Conservation (phyloP, 2,113 vertebrate species). For the Spizaetus ornatus region DNA sequence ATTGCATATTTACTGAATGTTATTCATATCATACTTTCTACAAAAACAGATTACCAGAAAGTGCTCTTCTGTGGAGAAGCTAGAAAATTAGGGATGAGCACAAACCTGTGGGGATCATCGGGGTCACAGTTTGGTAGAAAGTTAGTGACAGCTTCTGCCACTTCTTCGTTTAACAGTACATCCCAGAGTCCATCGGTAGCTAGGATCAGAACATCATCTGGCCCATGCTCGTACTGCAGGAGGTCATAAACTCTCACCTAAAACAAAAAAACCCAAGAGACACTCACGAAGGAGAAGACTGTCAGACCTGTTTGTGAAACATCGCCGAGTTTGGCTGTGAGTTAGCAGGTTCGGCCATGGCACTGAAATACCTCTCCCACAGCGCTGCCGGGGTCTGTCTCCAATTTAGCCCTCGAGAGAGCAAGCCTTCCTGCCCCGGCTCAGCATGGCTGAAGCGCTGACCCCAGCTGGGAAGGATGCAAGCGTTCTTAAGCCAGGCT, state of each 20-base stretch:
- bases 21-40: background rate
- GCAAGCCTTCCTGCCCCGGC: background rate
- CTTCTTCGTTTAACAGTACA: constrained; percentile 94
- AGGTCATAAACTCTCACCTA: constrained; percentile 92
- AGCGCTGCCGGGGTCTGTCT: background rate
- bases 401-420: background rate
- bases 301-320: background rate
- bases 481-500: background rate
- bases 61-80: background rate
- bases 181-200: constrained; percentile 98
- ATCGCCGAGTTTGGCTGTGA: background rate
- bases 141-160: constrained; percentile 86
- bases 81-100: background rate
- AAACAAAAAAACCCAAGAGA: background rate
- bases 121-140: constrained; percentile 96
- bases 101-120: constrained; percentile 92
- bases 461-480: fast-evolving
- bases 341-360: background rate
- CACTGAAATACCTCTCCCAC: background rate
- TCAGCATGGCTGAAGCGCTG: background rate
- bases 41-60: background rate
- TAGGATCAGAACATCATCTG: constrained; percentile 90
- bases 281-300: background rate
- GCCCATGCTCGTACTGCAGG: constrained; percentile 82
- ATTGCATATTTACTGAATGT: background rate